These are phyloP conservation scores for Neuroterus valhalla DNA, from an alignment of 1,140 invertebrate genomes.

Conservation along the genomic window DNA sequence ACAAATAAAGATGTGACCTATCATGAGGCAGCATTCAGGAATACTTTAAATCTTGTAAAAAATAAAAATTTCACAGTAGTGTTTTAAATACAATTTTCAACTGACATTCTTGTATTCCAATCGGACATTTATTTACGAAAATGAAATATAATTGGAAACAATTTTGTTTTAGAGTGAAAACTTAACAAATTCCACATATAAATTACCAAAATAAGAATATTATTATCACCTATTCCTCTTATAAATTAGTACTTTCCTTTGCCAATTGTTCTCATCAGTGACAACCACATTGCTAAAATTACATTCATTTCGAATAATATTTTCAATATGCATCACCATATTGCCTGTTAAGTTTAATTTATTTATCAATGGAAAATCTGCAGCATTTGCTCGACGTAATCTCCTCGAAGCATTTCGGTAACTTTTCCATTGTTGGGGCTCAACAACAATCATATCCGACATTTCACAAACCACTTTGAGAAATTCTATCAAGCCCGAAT, in stretches of 20 bases:
- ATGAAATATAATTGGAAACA: too few species aligned
- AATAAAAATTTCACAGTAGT: too few species aligned
- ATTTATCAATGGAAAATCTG: slow-evolving; percentile 78
- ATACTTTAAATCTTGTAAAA: too few species aligned
- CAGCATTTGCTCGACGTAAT: slow-evolving; percentile 77
- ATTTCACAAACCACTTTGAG: slow-evolving; percentile 76
- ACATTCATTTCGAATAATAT: slow-evolving; percentile 74
- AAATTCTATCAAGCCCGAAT: slow-evolving; percentile 80
- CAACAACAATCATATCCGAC: slow-evolving; percentile 80
- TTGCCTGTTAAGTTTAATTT: slow-evolving; percentile 78
- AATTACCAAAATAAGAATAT: neutral
- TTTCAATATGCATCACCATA: slow-evolving; percentile 78
- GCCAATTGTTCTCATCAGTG: slow-evolving; percentile 79
- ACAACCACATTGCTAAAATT: slow-evolving; percentile 76
- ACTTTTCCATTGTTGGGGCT: slow-evolving; percentile 89
- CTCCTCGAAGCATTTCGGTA: slow-evolving; percentile 84
- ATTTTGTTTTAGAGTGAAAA: too few species aligned
- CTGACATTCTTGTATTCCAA: too few species aligned
- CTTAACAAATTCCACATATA: too few species aligned
- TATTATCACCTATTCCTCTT: slow-evolving; percentile 40
- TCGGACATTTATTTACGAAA: too few species aligned
- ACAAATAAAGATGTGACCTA: too few species aligned
- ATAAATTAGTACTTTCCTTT: slow-evolving; percentile 79
- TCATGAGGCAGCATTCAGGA: too few species aligned
- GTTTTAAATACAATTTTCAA: too few species aligned